Conservation (phyloP, 2,113 vertebrate genomes). For the Cyphomyrus plagiostoma region DNA sequence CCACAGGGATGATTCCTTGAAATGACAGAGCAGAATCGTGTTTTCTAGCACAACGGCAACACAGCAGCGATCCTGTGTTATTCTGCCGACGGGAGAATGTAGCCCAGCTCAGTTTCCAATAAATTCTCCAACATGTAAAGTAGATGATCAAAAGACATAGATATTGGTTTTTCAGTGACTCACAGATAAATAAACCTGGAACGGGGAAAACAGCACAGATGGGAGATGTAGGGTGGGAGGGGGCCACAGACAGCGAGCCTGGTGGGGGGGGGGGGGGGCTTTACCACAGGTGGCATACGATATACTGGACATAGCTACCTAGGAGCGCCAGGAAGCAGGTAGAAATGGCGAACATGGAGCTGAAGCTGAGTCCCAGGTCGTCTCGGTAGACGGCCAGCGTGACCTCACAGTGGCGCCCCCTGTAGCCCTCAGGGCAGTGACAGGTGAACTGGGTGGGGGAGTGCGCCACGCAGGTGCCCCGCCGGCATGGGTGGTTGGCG, state of each 20-base stretch:
- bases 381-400: slow-evolving; percentile 68
- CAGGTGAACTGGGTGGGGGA: slow-evolving; percentile 70
- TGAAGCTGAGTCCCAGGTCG: slow-evolving; percentile 77
- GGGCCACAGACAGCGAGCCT: background rate
- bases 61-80: background rate
- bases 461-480: slow-evolving; percentile 70
- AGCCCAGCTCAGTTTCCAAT: background rate
- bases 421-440: slow-evolving; percentile 69
- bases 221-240: background rate
- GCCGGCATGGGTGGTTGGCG: slow-evolving; percentile 68
- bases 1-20: background rate
- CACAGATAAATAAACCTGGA: background rate
- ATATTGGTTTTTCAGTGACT: background rate
- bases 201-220: background rate
- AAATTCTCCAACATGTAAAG: background rate
- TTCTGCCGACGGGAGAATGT: background rate
- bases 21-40: background rate
- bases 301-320: slow-evolving; percentile 67
- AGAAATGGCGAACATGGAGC: slow-evolving; percentile 78
- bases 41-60: background rate
- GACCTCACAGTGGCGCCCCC: slow-evolving; percentile 70
- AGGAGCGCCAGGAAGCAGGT: slow-evolving; percentile 78
- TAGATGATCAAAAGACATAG: background rate
- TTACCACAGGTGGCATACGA: slow-evolving; percentile 58
- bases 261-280: slow-evolving; percentile 10